A percentile compares a stretch with the other conserved stretches of the same genome.
These are phyloP conservation scores for Plumapathes pennacea DNA, from an alignment of 92 coral and sea anemone genomes.

Conservation along the genomic window DNA sequence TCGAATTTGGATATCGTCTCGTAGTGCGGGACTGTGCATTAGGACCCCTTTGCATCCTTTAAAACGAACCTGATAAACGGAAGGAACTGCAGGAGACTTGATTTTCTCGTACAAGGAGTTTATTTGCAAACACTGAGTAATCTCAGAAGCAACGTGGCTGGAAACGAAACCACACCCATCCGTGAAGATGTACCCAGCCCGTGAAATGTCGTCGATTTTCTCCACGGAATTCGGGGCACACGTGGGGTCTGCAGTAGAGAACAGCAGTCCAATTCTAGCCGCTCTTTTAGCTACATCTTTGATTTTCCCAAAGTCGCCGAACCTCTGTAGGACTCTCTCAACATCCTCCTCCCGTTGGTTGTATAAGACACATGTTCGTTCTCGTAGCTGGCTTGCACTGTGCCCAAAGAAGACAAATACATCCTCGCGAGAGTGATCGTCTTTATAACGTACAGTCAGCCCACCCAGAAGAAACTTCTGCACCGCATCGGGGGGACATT, in stretches of 20 bases:
- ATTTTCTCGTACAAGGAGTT: conserved; percentile 40
- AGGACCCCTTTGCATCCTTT: conserved; percentile 89
- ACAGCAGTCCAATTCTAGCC: conserved; percentile 80
- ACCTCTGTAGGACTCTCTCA: conserved; percentile 43
- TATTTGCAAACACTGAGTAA: conserved; percentile 31
- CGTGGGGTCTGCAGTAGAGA: conserved; percentile 67
- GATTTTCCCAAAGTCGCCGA: conserved; percentile 65
- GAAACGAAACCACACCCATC: conserved; percentile 91
- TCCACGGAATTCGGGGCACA: conserved; percentile 23
- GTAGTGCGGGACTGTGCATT: conserved; percentile 48
- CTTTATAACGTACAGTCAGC: conserved; percentile 22
- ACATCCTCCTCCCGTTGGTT: conserved; percentile 61
- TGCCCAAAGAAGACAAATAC: conserved; percentile 66
- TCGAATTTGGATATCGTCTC: conserved; percentile 66
- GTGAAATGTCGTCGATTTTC: conserved; percentile 61
- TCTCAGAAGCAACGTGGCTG: conserved; percentile 37
- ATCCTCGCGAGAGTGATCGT: conserved; percentile 5
- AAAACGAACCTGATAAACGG: conserved; percentile 86
- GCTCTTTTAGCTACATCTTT: conserved; percentile 81
- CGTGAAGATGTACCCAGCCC: conserved; percentile 68
- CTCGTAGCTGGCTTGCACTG: conserved; percentile 78
- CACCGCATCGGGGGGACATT: conserved; percentile 49
- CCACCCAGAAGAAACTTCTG: conserved; percentile 50
- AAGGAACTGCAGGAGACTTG: conserved; percentile 51
- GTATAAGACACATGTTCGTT: conserved; percentile 69